Conservation (phyloP, 2,888 invertebrate genomes). For the Trissonchulus latispiculum region DNA sequence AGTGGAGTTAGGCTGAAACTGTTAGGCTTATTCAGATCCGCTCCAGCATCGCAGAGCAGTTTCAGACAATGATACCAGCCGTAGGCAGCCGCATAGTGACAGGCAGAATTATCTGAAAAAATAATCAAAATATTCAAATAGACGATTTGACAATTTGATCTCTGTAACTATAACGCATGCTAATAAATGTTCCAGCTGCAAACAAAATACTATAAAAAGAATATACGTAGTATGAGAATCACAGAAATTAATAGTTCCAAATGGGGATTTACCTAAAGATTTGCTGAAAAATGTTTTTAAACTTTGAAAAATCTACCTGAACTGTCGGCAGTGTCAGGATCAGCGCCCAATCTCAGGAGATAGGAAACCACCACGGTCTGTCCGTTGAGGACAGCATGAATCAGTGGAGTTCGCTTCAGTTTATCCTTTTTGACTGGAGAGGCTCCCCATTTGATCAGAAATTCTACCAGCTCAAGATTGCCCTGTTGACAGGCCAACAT, state of each 20-base stretch:
- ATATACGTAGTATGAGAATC: too few relatives aligned
- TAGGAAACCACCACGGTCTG: conserved; percentile 49
- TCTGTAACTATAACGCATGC: too few relatives aligned
- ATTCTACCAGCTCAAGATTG: conserved; percentile 45
- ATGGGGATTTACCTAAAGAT: too few relatives aligned
- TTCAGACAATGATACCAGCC: conserved; percentile 51
- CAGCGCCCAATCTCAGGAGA: conserved; percentile 48
- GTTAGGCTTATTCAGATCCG: conserved; percentile 30
- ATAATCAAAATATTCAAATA: too few relatives aligned
- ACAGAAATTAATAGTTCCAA: too few relatives aligned
- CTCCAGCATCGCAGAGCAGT: conserved; percentile 46
- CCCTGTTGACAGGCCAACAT: conserved; percentile 49
- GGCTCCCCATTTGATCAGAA: conserved; percentile 44
- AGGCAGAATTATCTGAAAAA: conserved; percentile 15
- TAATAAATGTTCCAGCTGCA: too few relatives aligned
- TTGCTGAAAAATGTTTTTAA: too few relatives aligned
- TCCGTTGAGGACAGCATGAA: conserved; percentile 51
- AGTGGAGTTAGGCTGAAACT: conserved; percentile 48
- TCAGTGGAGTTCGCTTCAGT: conserved; percentile 49
- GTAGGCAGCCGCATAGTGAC: conserved; percentile 43
- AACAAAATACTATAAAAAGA: too few relatives aligned
- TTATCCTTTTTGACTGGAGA: conserved; percentile 45
- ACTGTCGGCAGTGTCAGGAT: conserved; percentile 48
- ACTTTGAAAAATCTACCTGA: too few relatives aligned
- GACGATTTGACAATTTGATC: background rate